A percentile compares a stretch with the other conserved stretches of the same genome.
Evolutionary conservation across 2,888 invertebrate genomes (phyloP).

Genomic region (Pseudococcus viburni): DNA sequence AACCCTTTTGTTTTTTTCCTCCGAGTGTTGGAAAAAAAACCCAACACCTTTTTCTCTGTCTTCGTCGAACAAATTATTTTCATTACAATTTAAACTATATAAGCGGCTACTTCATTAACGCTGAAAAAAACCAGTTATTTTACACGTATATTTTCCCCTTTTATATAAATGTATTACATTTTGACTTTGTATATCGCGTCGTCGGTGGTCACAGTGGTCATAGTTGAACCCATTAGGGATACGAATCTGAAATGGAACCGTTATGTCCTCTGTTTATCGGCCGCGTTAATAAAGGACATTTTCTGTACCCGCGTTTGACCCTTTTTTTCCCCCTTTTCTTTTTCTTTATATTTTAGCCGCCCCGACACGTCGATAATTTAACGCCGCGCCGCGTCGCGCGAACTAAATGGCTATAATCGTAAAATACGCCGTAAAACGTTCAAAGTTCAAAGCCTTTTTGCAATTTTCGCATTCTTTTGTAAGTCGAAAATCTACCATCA

Average conservation of each 20-base stretch:
- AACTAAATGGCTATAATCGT: constrained; percentile 38
- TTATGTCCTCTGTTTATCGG: constrained; percentile 47
- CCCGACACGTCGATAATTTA: constrained; percentile 36
- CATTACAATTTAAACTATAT: constrained; percentile 48
- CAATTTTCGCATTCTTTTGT: constrained; percentile 43
- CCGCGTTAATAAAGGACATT: constrained; percentile 21
- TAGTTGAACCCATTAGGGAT: constrained; percentile 31
- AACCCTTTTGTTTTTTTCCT: background rate
- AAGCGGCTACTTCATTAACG: constrained; percentile 53
- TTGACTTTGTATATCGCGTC: constrained; percentile 45
- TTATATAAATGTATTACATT: background rate
- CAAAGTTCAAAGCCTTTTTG: constrained; percentile 28
- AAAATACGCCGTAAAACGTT: constrained; percentile 52
- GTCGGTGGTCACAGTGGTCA: constrained; percentile 29
- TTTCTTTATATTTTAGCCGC: constrained; percentile 11
- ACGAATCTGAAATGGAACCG: constrained; percentile 35
- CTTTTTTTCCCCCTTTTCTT: background rate
- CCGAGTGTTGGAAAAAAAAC: background rate
- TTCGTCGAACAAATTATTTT: constrained; percentile 54
- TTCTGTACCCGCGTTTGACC: constrained; percentile 11
- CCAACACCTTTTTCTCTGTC: constrained; percentile 48
- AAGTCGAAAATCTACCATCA: constrained; percentile 38
- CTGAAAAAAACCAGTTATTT: constrained; percentile 59
- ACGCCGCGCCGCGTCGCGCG: background rate
- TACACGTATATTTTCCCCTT: constrained; percentile 38